Evolutionary conservation across 2,113 vertebrate genomes (phyloP), one percentile per base, ranked within the genome.

Genomic region (Charadrius vociferus): DNA sequence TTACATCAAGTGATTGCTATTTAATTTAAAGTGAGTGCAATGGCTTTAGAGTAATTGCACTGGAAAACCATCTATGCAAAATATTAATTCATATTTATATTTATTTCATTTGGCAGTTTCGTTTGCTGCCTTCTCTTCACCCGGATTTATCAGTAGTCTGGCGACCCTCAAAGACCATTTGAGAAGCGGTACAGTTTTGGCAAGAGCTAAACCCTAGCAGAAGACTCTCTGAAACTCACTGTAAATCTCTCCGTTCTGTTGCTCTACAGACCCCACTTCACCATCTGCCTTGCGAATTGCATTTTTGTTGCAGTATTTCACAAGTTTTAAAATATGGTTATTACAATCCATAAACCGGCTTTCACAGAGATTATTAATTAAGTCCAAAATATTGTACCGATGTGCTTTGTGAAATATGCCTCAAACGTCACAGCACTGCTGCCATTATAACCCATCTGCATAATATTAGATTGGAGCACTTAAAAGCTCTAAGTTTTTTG

Each of bases 311-410:
- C 43, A 14, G 93, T 95, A 97, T 98, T 98, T 97, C 96, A 96
- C 96, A 97, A 93, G 95, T 98, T 97, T 96, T 97, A 97, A 98
- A 98, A 98, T 98, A 98, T 26, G 93, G 96, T 97, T 98, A 98
- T 98, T 97, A 81, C 84, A 16, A 96, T 86, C 96, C 96, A 98
- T 98, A 98, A 98, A 98, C 93, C 78, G 27, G 79, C 84, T 96
- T 98, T 98, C 97, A 95, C 95, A 91, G 89, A 97, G 95, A 97
- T 97, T 98, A 98, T 98, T 98, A 98, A 98, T 98, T 98, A 98
- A 98, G 96, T 96, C 83, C 97, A 97, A 98, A 98, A 98, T 98
- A 98, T 96, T 98, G 92, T 93, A 90, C 94, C 3, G 36, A 95
- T 14, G 63, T 97, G 93, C 90, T 96, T 75, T 23, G 70, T 98